Percentiles rank a stretch among this genome's conserved stretches.
These are phyloP conservation scores for Fragariocoptes setiger DNA, from an alignment of 1,140 invertebrate genomes.

Conservation along the genomic window DNA sequence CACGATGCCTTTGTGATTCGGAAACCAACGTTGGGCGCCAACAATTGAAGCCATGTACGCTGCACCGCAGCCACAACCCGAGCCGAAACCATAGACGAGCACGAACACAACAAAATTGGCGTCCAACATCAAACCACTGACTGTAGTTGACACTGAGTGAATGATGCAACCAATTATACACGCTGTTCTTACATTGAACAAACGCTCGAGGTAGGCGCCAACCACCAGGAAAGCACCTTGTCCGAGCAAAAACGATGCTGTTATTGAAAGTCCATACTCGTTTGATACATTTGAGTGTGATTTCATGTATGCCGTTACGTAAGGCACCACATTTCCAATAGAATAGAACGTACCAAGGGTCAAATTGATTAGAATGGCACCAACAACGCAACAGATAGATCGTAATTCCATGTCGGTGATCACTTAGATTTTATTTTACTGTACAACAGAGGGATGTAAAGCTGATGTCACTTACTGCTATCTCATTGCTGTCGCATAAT, in stretches of 20 bases:
- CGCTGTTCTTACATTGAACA: constrained; percentile 14
- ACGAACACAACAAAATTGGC: constrained; percentile 8
- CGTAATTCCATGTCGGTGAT: neutral
- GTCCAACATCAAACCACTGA: neutral
- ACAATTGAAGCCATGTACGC: constrained; percentile 17
- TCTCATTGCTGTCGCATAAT: too few species aligned
- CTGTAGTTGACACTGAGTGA: constrained; percentile 10
- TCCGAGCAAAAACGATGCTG: constrained; percentile 13
- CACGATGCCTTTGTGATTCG: constrained; percentile 16
- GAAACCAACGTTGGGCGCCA: constrained; percentile 15
- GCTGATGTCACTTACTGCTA: too few species aligned
- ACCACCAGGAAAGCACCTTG: constrained; percentile 17
- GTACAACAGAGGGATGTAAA: too few species aligned
- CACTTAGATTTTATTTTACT: too few species aligned
- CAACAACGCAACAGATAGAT: constrained; percentile 10
- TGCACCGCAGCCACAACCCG: constrained; percentile 17
- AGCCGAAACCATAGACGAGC: constrained; percentile 17
- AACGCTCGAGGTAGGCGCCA: constrained; percentile 15
- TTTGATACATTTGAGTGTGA: constrained; percentile 13
- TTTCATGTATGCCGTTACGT: constrained; percentile 19
- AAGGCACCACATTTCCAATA: constrained; percentile 17
- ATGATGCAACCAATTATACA: constrained; percentile 14
- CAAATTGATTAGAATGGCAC: constrained; percentile 14
- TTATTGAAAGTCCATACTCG: constrained; percentile 17
- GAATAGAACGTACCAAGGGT: constrained; percentile 15